phyloP scores from a whole-genome alignment of 2,113 vertebrate species.

The Copsychus sechellarum region DNA sequence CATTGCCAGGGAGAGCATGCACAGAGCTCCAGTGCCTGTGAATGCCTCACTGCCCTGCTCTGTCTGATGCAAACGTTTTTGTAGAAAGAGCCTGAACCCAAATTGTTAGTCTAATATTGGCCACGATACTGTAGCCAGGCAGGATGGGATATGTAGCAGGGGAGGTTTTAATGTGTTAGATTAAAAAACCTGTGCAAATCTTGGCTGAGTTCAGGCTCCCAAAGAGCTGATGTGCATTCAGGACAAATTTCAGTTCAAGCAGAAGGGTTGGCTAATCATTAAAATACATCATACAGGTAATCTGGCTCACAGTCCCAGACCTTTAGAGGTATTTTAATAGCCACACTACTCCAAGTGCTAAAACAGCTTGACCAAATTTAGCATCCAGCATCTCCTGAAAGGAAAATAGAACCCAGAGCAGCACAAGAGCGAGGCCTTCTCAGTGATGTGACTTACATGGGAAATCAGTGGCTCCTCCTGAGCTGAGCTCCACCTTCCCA shows the following conservation, averaged over 20 bases:
- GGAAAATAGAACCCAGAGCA: not conserved
- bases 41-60: not conserved
- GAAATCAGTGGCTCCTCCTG: not conserved
- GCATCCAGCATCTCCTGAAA: not conserved
- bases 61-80: not conserved
- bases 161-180: not conserved
- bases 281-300: not conserved
- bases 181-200: not conserved
- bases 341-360: not conserved
- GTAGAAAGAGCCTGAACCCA: not conserved
- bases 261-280: not conserved
- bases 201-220: not conserved
- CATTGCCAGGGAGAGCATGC: not conserved
- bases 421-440: not conserved
- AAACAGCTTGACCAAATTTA: not conserved
- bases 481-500: not conserved
- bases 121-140: not conserved
- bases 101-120: not conserved
- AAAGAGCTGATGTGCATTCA: not conserved
- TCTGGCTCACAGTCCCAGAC: not conserved
- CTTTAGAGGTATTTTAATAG: not conserved
- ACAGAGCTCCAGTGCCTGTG: not conserved
- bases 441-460: not conserved
- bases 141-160: not conserved
- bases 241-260: slow-evolving; percentile 3